Conservation (phyloP, 2,797 vertebrate species). For the Argya squamiceps region DNA sequence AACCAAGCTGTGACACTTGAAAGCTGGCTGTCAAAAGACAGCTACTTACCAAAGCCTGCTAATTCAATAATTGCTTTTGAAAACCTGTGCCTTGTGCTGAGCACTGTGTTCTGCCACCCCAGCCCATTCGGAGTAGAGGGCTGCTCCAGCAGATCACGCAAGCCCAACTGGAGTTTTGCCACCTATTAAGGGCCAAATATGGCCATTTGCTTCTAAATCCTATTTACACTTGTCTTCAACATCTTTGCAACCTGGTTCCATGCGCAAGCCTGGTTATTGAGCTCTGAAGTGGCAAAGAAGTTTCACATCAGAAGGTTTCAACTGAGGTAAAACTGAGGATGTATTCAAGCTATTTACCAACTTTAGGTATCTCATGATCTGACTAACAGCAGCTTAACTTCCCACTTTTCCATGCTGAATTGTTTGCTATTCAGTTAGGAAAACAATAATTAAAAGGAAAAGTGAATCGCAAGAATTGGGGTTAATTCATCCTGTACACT, state of each 20-base stretch:
- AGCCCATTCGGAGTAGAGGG: background rate
- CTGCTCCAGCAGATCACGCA: background rate
- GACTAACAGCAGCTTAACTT: background rate
- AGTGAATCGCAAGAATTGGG: background rate
- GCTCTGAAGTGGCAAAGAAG: fast-evolving
- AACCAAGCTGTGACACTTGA: background rate
- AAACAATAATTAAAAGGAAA: slow-evolving; percentile 30
- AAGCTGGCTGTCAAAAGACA: slow-evolving; percentile 2
- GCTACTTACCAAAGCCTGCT: background rate
- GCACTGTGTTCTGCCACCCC: background rate
- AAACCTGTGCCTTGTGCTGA: background rate
- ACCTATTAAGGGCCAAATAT: background rate
- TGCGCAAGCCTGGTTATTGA: background rate
- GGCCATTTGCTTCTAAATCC: background rate
- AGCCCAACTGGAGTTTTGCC: background rate
- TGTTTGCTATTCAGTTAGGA: background rate
- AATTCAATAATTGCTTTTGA: slow-evolving; percentile 7
- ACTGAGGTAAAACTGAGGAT: background rate
- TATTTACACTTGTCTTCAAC: background rate
- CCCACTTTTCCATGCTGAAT: background rate
- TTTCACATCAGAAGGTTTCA: background rate
- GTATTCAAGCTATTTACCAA: background rate
- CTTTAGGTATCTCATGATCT: background rate
- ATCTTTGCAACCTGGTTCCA: background rate
- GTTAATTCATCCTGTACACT: background rate